Evolutionary conservation across 2,113 vertebrate species (phyloP).

Genomic region (Sceloporus tristichus): DNA sequence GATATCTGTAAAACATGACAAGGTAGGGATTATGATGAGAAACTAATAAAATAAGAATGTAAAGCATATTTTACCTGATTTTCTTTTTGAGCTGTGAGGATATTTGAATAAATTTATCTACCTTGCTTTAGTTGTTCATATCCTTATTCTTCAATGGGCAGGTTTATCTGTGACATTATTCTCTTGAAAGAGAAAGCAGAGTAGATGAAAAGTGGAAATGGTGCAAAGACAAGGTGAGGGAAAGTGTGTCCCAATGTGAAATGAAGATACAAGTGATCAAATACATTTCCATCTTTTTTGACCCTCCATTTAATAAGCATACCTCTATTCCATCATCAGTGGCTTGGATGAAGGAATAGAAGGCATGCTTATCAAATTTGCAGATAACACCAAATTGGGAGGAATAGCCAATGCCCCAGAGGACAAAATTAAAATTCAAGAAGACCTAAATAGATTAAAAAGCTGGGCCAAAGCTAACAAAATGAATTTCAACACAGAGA

Average conservation of each 20-base stretch:
- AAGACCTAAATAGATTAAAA: no score
- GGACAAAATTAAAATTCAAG: no score
- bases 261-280: no score
- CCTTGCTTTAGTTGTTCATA: constrained; percentile 38
- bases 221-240: background rate
- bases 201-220: background rate
- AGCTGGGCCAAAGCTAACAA: no score
- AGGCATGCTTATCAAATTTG: no score
- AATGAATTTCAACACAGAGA: no score
- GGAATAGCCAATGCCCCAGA: no score
- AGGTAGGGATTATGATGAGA: background rate
- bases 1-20: constrained; percentile 10
- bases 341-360: no score
- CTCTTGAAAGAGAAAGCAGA: background rate
- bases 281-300: no score
- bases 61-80: constrained; percentile 40
- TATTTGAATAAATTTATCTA: constrained; percentile 24
- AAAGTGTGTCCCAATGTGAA: background rate
- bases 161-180: constrained; percentile 30
- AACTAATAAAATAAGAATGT: background rate
- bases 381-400: no score
- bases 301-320: no score
- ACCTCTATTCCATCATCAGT: no score
- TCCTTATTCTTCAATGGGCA: constrained; percentile 4
- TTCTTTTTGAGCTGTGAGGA: constrained; percentile 15